These are phyloP conservation scores for Chrysotoxum bicinctum DNA, from an alignment of 2,888 invertebrate genomes.

Conservation along the genomic window DNA sequence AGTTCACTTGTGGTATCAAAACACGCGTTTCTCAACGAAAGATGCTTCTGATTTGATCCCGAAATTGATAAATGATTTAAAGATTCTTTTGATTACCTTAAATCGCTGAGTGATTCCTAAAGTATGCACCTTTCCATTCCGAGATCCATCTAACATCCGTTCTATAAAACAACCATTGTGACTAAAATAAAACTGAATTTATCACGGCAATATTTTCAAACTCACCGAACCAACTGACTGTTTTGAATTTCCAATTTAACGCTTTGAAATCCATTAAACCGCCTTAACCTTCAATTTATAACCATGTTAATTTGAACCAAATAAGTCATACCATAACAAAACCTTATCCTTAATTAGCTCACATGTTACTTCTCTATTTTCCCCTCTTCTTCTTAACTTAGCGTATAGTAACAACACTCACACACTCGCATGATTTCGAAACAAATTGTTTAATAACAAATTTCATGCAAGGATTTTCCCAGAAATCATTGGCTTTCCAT, in stretches of 20 bases:
- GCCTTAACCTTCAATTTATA: constrained; percentile 22
- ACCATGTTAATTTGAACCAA: constrained; percentile 18
- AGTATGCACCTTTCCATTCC: no score
- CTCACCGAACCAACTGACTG: neutral
- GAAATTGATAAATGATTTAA: no score
- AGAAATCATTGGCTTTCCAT: constrained; percentile 9
- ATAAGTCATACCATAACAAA: constrained; percentile 55
- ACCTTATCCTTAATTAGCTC: constrained; percentile 12
- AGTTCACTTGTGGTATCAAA: no score
- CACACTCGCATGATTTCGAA: constrained; percentile 2
- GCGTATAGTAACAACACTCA: neutral
- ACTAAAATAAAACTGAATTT: neutral
- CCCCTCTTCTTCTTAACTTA: neutral
- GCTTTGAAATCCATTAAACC: constrained; percentile 56
- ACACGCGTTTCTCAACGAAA: no score
- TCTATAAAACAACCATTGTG: no score
- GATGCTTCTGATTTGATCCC: no score
- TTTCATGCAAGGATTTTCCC: constrained; percentile 43
- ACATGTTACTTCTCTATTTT: constrained; percentile 10
- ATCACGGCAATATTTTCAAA: neutral
- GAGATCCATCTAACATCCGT: neutral
- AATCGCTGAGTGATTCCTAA: no score
- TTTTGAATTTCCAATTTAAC: constrained; percentile 30
- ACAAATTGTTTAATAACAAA: constrained; percentile 25
- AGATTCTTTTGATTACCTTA: no score